phyloP scores from a whole-genome alignment of 2,888 invertebrate species.

The Eupithecia dodoneata region DNA sequence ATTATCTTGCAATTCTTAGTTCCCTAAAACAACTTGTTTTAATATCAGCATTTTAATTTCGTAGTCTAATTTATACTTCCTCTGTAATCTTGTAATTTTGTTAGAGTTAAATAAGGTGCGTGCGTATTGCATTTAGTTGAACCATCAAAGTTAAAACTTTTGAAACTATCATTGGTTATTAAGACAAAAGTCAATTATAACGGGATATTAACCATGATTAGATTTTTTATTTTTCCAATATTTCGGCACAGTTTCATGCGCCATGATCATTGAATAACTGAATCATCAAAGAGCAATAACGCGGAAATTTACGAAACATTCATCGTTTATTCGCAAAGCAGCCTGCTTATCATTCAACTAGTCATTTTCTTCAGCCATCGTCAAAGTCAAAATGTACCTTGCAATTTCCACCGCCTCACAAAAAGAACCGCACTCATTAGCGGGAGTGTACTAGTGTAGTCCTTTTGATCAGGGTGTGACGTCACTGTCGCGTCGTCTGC shows the following conservation, averaged over 20 bases:
- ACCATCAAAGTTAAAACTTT: background rate
- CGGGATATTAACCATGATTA: too few relatives aligned
- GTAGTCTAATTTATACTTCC: background rate
- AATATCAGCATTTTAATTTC: background rate
- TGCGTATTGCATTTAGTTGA: background rate
- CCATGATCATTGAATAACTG: too few relatives aligned
- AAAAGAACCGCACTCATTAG: constrained; percentile 28
- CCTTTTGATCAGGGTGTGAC: constrained; percentile 24
- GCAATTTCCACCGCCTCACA: background rate
- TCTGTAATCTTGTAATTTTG: background rate
- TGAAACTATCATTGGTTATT: too few relatives aligned
- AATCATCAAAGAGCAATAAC: background rate
- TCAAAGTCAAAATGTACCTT: background rate
- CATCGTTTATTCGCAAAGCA: background rate
- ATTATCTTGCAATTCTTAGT: background rate
- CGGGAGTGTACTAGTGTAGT: constrained; percentile 25
- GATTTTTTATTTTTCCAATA: too few relatives aligned
- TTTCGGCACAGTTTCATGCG: too few relatives aligned
- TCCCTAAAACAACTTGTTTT: background rate
- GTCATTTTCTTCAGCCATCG: background rate
- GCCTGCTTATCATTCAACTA: background rate
- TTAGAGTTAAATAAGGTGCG: background rate
- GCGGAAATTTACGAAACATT: background rate
- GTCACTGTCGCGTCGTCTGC: constrained; percentile 30
- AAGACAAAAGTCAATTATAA: too few relatives aligned